Evolutionary conservation across 2,797 vertebrate species (phyloP).

Genomic region (Cephalopachus bancanus): DNA sequence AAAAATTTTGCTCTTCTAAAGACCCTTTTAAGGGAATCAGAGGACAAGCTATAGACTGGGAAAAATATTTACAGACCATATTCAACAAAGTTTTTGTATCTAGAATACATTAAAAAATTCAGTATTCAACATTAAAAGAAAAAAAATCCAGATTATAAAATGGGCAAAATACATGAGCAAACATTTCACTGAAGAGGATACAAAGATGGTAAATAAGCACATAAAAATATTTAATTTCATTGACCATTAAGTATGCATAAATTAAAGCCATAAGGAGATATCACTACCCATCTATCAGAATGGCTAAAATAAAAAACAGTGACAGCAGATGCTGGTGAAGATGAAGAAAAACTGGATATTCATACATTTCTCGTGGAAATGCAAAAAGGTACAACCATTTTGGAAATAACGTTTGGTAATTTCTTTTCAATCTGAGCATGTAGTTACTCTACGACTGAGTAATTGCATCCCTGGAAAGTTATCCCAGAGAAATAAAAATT

Average conservation of each 20-base stretch:
- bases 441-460: background rate
- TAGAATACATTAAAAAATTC: background rate
- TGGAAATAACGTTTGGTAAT: background rate
- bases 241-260: background rate
- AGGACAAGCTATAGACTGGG: background rate
- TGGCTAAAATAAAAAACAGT: background rate
- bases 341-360: background rate
- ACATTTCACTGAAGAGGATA: background rate
- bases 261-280: background rate
- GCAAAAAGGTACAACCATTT: background rate
- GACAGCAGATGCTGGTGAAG: background rate
- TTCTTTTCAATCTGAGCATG: constrained; percentile 41
- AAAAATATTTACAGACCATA: background rate
- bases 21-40: background rate
- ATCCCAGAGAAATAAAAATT: constrained; percentile 52
- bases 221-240: background rate
- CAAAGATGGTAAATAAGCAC: background rate
- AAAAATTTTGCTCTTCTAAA: background rate
- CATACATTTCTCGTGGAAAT: background rate
- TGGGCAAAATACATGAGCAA: background rate
- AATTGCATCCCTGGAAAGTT: background rate
- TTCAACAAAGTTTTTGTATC: background rate
- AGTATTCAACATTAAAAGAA: background rate
- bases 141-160: background rate
- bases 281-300: background rate